phyloP scores from a whole-genome alignment of 2,888 invertebrate genomes.

The Pseudococcus longispinus region DNA sequence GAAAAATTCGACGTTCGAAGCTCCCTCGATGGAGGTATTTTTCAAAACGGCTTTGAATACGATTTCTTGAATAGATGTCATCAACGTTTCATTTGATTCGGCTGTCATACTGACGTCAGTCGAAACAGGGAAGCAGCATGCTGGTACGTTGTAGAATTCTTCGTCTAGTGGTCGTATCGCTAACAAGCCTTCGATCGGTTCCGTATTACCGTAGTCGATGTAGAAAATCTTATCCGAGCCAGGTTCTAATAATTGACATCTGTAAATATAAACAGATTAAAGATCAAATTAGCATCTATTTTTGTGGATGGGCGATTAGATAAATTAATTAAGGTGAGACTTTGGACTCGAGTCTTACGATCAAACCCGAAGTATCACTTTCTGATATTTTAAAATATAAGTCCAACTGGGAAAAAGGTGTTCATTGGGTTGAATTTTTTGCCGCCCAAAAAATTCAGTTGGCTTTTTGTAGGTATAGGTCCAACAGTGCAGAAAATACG shows the following conservation, averaged over 20 bases:
- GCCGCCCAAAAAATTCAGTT: too few species aligned
- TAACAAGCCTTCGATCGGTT: conserved; percentile 15
- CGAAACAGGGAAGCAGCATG: conserved; percentile 17
- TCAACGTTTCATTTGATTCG: conserved; percentile 1
- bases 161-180: conserved; percentile 43
- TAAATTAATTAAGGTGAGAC: neutral
- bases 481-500: too few species aligned
- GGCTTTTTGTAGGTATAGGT: too few species aligned
- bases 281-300: neutral
- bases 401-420: too few species aligned
- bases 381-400: too few species aligned
- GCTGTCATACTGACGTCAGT: neutral
- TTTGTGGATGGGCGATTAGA: neutral
- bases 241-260: neutral
- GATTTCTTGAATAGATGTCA: neutral
- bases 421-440: too few species aligned
- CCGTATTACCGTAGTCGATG: conserved; percentile 54
- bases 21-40: neutral
- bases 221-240: conserved; percentile 44
- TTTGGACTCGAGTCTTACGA: too few species aligned
- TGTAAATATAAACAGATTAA: neutral
- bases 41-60: conserved; percentile 15
- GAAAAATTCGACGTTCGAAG: neutral
- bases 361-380: too few species aligned
- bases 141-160: conserved; percentile 13